Evolutionary conservation across 64 coral and sea anemone species (phyloP).

Genomic region (Montipora capricornis): DNA sequence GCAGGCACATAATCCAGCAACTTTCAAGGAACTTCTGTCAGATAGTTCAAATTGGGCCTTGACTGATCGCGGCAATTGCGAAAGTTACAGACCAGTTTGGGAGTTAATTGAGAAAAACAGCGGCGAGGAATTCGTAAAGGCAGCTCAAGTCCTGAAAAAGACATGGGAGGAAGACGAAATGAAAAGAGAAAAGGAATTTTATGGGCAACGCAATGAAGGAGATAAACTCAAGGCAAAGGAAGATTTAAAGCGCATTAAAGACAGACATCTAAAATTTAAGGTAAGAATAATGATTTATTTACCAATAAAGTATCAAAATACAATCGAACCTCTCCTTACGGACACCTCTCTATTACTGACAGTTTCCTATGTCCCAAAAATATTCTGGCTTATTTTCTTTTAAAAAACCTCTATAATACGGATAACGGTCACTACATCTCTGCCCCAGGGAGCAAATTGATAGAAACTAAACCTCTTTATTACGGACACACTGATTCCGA

Average conservation of each 20-base stretch:
- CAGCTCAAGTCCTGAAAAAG: not conserved
- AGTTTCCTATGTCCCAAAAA: no score
- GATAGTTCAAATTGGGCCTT: constrained; percentile 37
- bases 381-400: no score
- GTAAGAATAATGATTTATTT: not conserved
- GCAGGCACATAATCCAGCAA: not conserved
- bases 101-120: not conserved
- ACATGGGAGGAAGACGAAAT: not conserved
- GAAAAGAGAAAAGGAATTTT: not conserved
- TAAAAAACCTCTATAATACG: no score
- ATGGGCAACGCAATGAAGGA: not conserved
- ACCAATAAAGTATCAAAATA: no score
- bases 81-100: constrained; percentile 10
- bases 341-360: no score
- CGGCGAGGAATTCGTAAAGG: not conserved
- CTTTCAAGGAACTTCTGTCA: not conserved
- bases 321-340: no score
- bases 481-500: no score
- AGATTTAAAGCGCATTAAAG: not conserved
- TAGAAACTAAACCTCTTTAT: no score
- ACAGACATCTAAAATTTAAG: not conserved
- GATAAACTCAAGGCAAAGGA: not conserved
- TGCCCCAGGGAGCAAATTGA: no score
- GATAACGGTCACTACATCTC: no score
- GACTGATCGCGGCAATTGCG: not conserved